A percentile compares a stretch with the other conserved stretches of the same genome.
These are phyloP conservation scores for Oppia nitens DNA, from an alignment of 1,140 invertebrate species.

Conservation along the genomic window DNA sequence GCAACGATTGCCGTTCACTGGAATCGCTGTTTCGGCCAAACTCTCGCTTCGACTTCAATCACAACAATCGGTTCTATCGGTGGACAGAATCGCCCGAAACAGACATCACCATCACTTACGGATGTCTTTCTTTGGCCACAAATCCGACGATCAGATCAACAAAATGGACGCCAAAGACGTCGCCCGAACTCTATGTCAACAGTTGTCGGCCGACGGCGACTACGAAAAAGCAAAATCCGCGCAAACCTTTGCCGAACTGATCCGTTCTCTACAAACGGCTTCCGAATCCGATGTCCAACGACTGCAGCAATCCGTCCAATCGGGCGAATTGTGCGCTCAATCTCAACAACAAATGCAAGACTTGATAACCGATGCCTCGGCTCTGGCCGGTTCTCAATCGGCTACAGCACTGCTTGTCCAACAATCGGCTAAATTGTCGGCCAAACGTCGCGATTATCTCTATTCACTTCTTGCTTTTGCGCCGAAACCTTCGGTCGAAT, in stretches of 20 bases:
- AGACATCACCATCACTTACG: not conserved
- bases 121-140: not conserved
- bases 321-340: slow-evolving; percentile 1
- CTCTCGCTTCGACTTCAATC: not conserved
- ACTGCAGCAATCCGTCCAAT: not conserved
- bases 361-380: slow-evolving; percentile 8
- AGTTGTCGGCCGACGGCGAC: not conserved
- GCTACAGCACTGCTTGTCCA: slow-evolving; percentile 4
- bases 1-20: not conserved
- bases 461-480: slow-evolving; percentile 3
- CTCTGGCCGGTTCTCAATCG: slow-evolving; percentile 5
- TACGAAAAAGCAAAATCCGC: not conserved
- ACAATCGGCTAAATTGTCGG: not conserved
- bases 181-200: not conserved
- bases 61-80: not conserved
- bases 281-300: not conserved
- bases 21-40: not conserved
- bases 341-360: slow-evolving; percentile 5
- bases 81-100: not conserved
- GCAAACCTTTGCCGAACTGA: slow-evolving; percentile 2
- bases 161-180: not conserved
- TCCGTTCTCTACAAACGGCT: not conserved
- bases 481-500: slow-evolving; percentile 1
- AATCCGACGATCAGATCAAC: not conserved
- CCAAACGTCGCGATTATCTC: not conserved